Evolutionary conservation across 2,797 vertebrate genomes (phyloP), one percentile per base, ranked within the genome.

Genomic region (Pogonophryne albipinna): DNA sequence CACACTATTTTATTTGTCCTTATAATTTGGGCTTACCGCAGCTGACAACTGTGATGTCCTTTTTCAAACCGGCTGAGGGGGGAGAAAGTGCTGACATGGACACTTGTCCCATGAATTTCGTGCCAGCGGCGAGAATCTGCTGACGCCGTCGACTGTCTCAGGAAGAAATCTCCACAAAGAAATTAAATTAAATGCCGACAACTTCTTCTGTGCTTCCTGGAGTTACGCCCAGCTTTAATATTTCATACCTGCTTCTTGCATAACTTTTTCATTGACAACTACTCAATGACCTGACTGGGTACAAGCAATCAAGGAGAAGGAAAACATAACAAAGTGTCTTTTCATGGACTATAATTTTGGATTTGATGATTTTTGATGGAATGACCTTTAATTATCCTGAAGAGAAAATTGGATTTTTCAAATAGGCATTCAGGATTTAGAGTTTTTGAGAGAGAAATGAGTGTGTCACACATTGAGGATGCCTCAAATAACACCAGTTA

Each of bases 41-140:
- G 76, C 91, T 91, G 92, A 94, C 93, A 91, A 91, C 86, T 89
- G 90, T 89, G 89, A 91, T 92, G 93, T 94, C 93, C 92, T 92
- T 89, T 92, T 88, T 89, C 81, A 87, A 89, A 71, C 68, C 47
- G 76, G 77, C 86, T 76, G 87, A 86, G 80, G 78, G 68, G 83
- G 73, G 83, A 93, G 90, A 94, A 95, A 93, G 74, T 93, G 94
- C 94, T 95, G 94, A 95, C 94, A 90, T 85, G 85, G 89, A 90
- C 89, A 80, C 89, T 94, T 92, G 93, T 94, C 93, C 94, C 88
- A 77, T 89, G 91, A 92, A 94, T 93, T 94, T 90, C 9, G 85
- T 90, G 85, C 88, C 87, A 83, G 84, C 57, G 44, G 87, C 52
- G 42, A 77, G 88, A 92, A 92, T 94, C 87, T 94, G 94, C 94